Evolutionary conservation across 2,113 vertebrate genomes (phyloP).

Genomic region (Oryzias woworae): DNA sequence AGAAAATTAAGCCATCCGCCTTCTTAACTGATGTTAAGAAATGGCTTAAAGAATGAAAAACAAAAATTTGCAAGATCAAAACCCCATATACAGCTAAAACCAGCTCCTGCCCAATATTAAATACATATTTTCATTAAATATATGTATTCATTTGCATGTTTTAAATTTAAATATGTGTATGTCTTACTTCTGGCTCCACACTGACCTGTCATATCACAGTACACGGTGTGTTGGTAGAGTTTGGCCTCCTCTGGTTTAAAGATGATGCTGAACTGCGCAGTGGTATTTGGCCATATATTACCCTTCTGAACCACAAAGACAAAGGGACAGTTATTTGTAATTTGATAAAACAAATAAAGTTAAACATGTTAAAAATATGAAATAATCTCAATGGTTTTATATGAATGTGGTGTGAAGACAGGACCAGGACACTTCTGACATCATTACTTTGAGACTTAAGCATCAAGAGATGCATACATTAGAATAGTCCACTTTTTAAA

Average conservation of each 20-base stretch:
- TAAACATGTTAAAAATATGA: neutral
- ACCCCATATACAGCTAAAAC: no score
- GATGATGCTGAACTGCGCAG: conserved; percentile 75
- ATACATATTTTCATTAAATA: neutral
- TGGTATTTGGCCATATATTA: conserved; percentile 83
- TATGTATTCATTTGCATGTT: neutral
- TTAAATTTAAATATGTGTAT: neutral
- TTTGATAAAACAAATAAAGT: neutral
- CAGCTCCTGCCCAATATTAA: neutral
- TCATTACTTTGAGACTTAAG: no score
- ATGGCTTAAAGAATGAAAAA: no score
- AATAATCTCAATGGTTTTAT: neutral
- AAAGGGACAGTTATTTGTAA: conserved; percentile 18
- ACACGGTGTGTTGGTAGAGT: conserved; percentile 79
- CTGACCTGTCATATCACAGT: conserved; percentile 86
- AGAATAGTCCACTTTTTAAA: no score
- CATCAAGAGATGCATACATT: no score
- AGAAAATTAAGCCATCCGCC: no score
- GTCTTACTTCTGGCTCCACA: neutral
- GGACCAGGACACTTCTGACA: no score
- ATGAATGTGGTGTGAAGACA: no score
- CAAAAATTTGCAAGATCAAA: no score
- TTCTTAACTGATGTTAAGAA: no score
- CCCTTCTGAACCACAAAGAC: conserved; percentile 75
- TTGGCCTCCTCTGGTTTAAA: conserved; percentile 82